phyloP scores from a whole-genome alignment of 2,797 vertebrate genomes.

The Alosa sapidissima region DNA sequence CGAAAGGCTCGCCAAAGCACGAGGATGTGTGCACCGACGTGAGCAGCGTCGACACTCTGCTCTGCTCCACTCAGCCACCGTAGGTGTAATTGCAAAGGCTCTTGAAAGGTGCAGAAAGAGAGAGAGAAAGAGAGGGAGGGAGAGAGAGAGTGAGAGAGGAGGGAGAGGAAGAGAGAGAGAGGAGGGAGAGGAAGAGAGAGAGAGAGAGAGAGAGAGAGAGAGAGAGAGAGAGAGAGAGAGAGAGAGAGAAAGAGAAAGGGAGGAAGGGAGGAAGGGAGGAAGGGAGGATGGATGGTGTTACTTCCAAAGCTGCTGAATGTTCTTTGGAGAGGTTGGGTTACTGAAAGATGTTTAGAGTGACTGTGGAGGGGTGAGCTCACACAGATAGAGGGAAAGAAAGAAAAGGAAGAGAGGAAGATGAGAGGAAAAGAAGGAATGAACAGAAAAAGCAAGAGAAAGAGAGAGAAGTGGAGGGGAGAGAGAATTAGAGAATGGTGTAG shows the following conservation, averaged over 20 bases:
- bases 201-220: conserved; percentile 5
- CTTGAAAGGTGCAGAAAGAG: neutral
- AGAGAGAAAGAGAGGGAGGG: neutral
- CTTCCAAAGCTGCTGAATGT: neutral
- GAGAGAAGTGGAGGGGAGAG: neutral
- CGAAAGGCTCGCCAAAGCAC: neutral
- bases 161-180: neutral
- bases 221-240: too few species aligned
- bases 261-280: neutral
- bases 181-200: conserved; percentile 19
- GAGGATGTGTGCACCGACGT: conserved; percentile 6
- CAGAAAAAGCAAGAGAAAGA: neutral
- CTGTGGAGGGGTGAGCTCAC: neutral
- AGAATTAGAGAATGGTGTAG: neutral
- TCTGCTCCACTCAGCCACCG: neutral
- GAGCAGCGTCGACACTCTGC: neutral
- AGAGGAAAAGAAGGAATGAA: neutral
- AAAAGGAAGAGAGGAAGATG: neutral
- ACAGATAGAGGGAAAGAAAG: neutral
- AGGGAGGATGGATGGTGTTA: neutral
- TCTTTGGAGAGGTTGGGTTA: neutral
- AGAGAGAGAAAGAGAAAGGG: neutral
- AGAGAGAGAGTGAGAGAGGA: neutral
- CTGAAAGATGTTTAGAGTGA: neutral
- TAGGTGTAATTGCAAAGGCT: conserved; percentile 15